Conservation (phyloP, 2,888 invertebrate genomes). For the Elysia crispata region DNA sequence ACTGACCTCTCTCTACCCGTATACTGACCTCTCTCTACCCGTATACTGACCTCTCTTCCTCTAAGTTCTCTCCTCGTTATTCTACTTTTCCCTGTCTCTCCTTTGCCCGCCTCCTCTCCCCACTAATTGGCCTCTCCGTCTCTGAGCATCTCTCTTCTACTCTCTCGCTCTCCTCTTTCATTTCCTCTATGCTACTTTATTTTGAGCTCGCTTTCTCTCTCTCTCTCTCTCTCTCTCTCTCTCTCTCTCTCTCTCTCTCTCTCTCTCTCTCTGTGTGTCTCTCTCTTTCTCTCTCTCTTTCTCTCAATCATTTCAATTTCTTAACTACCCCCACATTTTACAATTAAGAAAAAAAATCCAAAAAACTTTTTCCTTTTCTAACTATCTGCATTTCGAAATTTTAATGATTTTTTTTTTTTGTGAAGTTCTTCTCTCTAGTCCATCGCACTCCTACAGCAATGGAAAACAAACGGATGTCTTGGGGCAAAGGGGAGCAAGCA, state of each 20-base stretch:
- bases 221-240: not conserved
- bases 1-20: too few species aligned
- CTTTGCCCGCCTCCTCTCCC: not conserved
- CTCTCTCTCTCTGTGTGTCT: not conserved
- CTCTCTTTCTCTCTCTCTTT: not conserved
- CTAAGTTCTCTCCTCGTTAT: not conserved
- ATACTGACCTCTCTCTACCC: too few species aligned
- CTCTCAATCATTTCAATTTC: not conserved
- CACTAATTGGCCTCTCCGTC: not conserved
- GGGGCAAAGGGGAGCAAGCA: too few species aligned
- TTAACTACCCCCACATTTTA: not conserved
- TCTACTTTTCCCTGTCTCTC: not conserved
- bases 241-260: not conserved
- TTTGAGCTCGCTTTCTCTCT: not conserved
- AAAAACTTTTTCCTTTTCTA: too few species aligned
- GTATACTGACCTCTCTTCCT: not conserved
- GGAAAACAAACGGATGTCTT: too few species aligned
- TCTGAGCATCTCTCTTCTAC: not conserved
- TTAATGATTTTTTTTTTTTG: too few species aligned
- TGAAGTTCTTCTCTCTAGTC: too few species aligned
- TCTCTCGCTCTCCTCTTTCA: not conserved
- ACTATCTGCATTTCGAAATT: too few species aligned
- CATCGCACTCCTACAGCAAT: too few species aligned
- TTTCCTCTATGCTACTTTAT: not conserved
- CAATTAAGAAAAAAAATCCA: too few species aligned